A percentile compares a stretch with the other conserved stretches of the same genome.
phyloP scores from a whole-genome alignment of 2,797 vertebrate species.

The Acanthurus tractus region DNA sequence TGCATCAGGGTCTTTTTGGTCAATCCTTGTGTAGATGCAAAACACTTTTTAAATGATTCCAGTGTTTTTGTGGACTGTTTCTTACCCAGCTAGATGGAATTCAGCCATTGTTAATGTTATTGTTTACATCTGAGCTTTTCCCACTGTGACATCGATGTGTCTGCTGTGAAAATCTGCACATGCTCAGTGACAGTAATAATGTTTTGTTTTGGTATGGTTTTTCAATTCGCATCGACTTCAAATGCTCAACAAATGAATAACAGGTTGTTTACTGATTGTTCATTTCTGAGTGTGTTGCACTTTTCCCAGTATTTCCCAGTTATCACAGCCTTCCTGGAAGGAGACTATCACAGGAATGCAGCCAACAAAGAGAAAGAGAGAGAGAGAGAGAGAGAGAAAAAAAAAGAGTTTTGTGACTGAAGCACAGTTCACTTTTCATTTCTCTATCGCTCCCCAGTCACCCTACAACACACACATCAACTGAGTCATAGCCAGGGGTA shows the following conservation, averaged over 20 bases:
- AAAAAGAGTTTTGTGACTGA: conserved; percentile 17
- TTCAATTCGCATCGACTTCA: conserved; percentile 28
- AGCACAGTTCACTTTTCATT: conserved; percentile 13
- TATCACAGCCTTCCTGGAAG: conserved; percentile 54
- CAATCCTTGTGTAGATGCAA: no score
- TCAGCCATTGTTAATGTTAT: neutral
- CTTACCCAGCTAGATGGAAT: neutral
- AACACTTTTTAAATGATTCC: no score
- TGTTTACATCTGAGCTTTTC: conserved; percentile 3
- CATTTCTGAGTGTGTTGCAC: neutral
- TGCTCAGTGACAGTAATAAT: neutral
- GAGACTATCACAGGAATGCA: conserved; percentile 34
- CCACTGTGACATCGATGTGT: neutral
- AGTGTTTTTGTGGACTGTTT: no score
- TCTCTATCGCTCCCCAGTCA: neutral
- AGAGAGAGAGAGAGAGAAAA: conserved; percentile 7
- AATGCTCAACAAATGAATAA: conserved; percentile 12
- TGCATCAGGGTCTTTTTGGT: no score
- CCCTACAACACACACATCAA: conserved; percentile 15
- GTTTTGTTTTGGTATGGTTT: neutral
- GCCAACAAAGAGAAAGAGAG: conserved; percentile 9
- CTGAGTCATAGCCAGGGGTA: conserved; percentile 29
- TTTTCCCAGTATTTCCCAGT: conserved; percentile 49
- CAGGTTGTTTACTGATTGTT: conserved; percentile 17
- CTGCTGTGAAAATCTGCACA: neutral